A percentile compares a stretch with the other conserved stretches of the same genome.
Conservation (phyloP, 2,888 invertebrate genomes). For the Venustoraphidia nigricollis region DNA sequence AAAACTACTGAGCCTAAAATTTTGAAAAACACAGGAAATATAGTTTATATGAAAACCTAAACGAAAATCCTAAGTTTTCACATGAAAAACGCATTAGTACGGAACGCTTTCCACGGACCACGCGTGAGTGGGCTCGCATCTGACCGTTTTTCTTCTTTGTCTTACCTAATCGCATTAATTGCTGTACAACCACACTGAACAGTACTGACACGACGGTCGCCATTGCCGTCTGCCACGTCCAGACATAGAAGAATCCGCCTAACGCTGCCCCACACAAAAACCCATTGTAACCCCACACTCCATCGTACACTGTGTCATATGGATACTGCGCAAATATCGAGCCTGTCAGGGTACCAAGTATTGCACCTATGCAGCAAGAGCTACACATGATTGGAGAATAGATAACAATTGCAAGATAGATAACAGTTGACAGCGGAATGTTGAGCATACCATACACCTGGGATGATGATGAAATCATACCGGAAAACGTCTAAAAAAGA, state of each 20-base stretch:
- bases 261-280: slow-evolving; percentile 25
- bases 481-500: slow-evolving; percentile 23
- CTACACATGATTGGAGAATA: slow-evolving; percentile 27
- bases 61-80: too few species aligned
- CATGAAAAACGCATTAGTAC: too few species aligned
- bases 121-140: too few species aligned
- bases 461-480: slow-evolving; percentile 25
- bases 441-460: slow-evolving; percentile 26
- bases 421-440: slow-evolving; percentile 21
- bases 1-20: too few species aligned
- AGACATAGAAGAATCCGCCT: slow-evolving; percentile 25
- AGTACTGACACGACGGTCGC: slow-evolving; percentile 21
- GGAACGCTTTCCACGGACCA: too few species aligned
- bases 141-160: neutral
- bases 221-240: slow-evolving; percentile 22
- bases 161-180: slow-evolving; percentile 10
- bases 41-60: too few species aligned
- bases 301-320: slow-evolving; percentile 21
- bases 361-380: slow-evolving; percentile 25
- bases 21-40: too few species aligned
- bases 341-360: slow-evolving; percentile 25
- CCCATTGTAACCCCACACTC: slow-evolving; percentile 30
- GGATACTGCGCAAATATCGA: slow-evolving; percentile 17
- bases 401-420: slow-evolving; percentile 25
- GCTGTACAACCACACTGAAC: slow-evolving; percentile 24